These are phyloP conservation scores for Clamator glandarius DNA, from an alignment of 2,797 vertebrate species.

Conservation along the genomic window DNA sequence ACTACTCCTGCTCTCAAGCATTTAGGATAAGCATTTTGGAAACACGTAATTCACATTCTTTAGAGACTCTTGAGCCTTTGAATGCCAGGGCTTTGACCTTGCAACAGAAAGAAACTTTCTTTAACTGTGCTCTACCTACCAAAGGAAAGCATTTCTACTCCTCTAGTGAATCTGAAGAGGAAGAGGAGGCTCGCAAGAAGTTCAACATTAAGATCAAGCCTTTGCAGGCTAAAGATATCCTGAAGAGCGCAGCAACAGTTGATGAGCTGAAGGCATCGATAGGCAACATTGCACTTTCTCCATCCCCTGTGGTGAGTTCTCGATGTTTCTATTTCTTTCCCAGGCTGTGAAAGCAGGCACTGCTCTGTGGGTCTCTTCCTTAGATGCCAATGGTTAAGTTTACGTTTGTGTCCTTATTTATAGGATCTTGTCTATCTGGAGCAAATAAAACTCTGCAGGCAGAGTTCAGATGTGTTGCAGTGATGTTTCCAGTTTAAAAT, in stretches of 20 bases:
- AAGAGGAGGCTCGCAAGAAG: conserved; percentile 93
- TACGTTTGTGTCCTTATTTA: fast-evolving
- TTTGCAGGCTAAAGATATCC: conserved; percentile 85
- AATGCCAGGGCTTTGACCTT: fast-evolving
- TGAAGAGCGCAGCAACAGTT: conserved; percentile 87
- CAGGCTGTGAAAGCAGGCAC: fast-evolving
- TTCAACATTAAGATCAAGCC: conserved; percentile 98
- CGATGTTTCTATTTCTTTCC: fast-evolving
- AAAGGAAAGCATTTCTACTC: conserved; percentile 94
- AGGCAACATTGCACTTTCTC: conserved; percentile 93
- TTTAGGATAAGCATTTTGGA: fast-evolving
- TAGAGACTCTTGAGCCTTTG: fast-evolving
- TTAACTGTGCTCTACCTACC: conserved; percentile 88
- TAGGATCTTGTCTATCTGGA: background rate
- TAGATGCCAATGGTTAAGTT: fast-evolving
- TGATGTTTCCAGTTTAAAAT: fast-evolving
- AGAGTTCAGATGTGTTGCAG: fast-evolving
- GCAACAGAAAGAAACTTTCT: conserved; percentile 43
- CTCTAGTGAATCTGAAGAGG: conserved; percentile 96
- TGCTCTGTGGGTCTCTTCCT: background rate
- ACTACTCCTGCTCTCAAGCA: fast-evolving
- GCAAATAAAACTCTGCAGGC: no score
- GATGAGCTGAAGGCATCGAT: conserved; percentile 94
- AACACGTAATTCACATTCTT: fast-evolving
- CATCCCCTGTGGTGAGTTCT: conserved; percentile 93